Conservation (phyloP, 2,797 vertebrate species). For the Antrozous pallidus region DNA sequence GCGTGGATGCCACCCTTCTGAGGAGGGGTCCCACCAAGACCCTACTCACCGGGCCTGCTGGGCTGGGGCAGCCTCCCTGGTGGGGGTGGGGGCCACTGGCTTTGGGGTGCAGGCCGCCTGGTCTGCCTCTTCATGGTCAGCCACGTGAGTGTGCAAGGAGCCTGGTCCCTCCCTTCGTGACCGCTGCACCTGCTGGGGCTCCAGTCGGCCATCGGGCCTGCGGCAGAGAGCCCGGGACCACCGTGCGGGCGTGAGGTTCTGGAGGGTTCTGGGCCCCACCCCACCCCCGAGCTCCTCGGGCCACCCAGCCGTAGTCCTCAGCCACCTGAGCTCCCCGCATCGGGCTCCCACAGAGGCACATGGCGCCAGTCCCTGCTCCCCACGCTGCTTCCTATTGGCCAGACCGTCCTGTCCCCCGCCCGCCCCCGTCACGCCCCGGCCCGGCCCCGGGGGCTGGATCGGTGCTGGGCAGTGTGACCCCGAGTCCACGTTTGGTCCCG, state of each 20-base stretch:
- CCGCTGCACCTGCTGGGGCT: neutral
- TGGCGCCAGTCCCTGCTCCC: rapidly evolving
- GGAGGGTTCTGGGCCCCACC: too few species aligned
- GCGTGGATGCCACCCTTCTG: rapidly evolving
- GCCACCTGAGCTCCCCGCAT: neutral
- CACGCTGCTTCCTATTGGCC: rapidly evolving
- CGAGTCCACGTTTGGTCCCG: rapidly evolving
- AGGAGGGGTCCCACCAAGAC: too few species aligned
- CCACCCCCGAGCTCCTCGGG: neutral
- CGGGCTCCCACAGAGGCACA: rapidly evolving
- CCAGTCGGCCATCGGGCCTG: rapidly evolving
- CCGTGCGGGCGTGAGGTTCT: neutral
- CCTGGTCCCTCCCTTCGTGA: rapidly evolving
- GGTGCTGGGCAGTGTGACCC: neutral
- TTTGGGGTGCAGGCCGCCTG: rapidly evolving
- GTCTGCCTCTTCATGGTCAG: rapidly evolving
- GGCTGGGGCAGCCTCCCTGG: too few species aligned
- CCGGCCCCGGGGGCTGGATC: rapidly evolving
- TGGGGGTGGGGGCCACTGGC: rapidly evolving
- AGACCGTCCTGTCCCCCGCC: too few species aligned
- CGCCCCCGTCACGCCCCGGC: neutral
- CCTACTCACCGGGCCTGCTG: rapidly evolving
- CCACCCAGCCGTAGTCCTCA: neutral
- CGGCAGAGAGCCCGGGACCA: neutral
- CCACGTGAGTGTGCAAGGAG: rapidly evolving